Percentiles rank a stretch among this genome's conserved stretches.
Conservation (phyloP, 2,888 invertebrate species). For the Cecidostiba fungosa region DNA sequence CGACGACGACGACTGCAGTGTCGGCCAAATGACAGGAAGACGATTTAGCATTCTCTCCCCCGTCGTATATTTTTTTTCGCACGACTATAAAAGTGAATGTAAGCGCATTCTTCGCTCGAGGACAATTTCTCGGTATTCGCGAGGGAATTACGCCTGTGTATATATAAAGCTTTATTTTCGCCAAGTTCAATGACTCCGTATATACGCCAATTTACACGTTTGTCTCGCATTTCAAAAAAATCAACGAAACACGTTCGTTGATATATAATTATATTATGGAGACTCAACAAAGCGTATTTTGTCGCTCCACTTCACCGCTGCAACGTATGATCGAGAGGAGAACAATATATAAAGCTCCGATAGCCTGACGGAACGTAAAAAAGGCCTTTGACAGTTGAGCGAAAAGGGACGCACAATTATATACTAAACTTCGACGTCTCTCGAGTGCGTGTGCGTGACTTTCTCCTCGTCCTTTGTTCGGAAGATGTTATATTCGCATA, state of each 20-base stretch:
- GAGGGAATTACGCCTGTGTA: not conserved
- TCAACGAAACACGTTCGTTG: not conserved
- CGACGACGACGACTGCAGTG: not conserved
- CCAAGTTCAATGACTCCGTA: not conserved
- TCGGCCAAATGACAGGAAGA: slow-evolving; percentile 17
- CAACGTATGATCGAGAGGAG: not conserved
- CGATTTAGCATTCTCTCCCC: slow-evolving; percentile 14
- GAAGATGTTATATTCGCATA: not conserved
- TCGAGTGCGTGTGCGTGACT: not conserved
- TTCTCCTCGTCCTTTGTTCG: slow-evolving; percentile 3
- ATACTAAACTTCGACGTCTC: too few species aligned
- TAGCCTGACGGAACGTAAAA: not conserved
- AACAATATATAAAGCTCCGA: not conserved
- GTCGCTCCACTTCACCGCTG: slow-evolving; percentile 37
- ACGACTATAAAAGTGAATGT: slow-evolving; percentile 13
- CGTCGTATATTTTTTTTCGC: slow-evolving; percentile 9
- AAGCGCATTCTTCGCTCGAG: not conserved
- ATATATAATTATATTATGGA: not conserved
- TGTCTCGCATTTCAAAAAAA: not conserved
- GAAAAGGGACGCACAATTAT: not conserved
- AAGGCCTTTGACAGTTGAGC: slow-evolving; percentile 32
- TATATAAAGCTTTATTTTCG: not conserved
- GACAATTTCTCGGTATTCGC: not conserved
- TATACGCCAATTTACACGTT: not conserved
- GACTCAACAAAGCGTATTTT: not conserved